Evolutionary conservation across 1,140 invertebrate genomes (phyloP).

Genomic region (Brachionus rubens): DNA sequence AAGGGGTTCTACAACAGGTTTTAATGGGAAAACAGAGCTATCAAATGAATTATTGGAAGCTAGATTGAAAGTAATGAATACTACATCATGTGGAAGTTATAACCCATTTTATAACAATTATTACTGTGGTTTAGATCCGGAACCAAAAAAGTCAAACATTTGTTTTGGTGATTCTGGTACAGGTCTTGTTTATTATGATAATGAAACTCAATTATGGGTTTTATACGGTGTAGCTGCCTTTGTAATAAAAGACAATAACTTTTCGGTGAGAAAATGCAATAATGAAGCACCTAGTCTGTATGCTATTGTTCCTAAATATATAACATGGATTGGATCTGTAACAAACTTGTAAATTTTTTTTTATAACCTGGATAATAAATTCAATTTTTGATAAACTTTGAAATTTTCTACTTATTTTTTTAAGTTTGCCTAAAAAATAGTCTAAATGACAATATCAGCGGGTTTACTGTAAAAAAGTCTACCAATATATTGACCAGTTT

Average conservation of each 20-base stretch:
- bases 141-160: not conserved
- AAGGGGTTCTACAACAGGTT: constrained; percentile 16
- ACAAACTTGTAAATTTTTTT: not conserved
- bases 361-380: too few relatives aligned
- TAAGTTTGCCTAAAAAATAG: too few relatives aligned
- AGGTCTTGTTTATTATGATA: not conserved
- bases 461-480: too few relatives aligned
- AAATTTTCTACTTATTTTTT: too few relatives aligned
- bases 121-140: constrained; percentile 8
- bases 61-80: not conserved
- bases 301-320: constrained; percentile 12
- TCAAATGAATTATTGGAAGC: not conserved
- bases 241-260: not conserved
- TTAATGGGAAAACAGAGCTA: not conserved
- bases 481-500: too few relatives aligned
- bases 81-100: not conserved
- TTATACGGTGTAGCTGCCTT: constrained; percentile 1
- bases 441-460: too few relatives aligned
- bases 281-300: constrained; percentile 13
- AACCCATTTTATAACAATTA: not conserved
- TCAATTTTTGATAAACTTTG: too few relatives aligned
- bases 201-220: not conserved
- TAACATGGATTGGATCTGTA: not conserved
- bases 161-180: constrained; percentile 25
- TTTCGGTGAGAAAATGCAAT: not conserved